Evolutionary conservation across 2,888 invertebrate genomes (phyloP).

Genomic region (Pimpla rufipes): DNA sequence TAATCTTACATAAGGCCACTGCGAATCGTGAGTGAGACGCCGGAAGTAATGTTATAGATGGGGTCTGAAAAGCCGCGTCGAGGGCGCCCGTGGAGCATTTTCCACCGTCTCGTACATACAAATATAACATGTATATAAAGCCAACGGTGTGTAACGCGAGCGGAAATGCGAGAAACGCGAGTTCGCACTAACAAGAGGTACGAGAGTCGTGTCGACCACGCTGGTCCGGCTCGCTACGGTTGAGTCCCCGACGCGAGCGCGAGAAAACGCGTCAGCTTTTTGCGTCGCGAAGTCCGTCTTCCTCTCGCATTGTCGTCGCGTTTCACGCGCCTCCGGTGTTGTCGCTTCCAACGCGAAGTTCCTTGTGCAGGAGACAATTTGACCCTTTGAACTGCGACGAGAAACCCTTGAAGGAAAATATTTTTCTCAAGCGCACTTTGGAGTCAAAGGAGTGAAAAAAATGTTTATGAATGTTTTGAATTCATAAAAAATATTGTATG

Average conservation of each 20-base stretch:
- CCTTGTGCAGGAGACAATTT: neutral
- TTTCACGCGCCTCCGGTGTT: neutral
- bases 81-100: conserved; percentile 15
- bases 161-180: conserved; percentile 56
- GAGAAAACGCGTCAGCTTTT: neutral
- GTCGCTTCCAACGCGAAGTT: neutral
- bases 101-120: conserved; percentile 37
- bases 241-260: conserved; percentile 15
- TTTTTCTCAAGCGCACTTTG: too few species aligned
- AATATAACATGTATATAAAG: conserved; percentile 7
- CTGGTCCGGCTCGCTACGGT: conserved; percentile 43
- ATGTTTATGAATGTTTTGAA: too few species aligned
- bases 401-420: too few species aligned
- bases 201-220: conserved; percentile 43
- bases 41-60: conserved; percentile 50
- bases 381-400: too few species aligned
- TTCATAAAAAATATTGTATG: too few species aligned
- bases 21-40: conserved; percentile 39
- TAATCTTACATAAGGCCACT: conserved; percentile 37
- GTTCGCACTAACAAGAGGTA: conserved; percentile 58
- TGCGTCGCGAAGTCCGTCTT: neutral
- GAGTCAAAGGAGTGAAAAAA: too few species aligned
- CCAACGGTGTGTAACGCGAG: neutral
- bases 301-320: neutral
- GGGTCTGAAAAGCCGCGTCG: conserved; percentile 36